A percentile compares a stretch with the other conserved stretches of the same genome.
These are phyloP conservation scores for Aphaenogaster floridana DNA, from an alignment of 1,140 invertebrate species.

Conservation along the genomic window DNA sequence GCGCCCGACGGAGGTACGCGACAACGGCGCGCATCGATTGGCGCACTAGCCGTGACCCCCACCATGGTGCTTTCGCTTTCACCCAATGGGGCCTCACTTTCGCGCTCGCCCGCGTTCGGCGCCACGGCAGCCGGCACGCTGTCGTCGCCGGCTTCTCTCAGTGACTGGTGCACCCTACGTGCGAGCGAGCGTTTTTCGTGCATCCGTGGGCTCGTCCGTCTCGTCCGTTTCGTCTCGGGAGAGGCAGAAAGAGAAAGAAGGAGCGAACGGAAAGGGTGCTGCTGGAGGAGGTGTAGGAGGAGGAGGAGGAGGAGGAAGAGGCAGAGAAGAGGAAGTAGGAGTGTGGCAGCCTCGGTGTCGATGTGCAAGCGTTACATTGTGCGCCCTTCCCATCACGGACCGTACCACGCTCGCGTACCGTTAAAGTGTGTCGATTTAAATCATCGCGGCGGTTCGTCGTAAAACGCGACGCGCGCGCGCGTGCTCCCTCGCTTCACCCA, in stretches of 20 bases:
- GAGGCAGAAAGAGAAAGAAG: conserved; percentile 50
- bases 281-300: background rate
- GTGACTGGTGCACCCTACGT: conserved; percentile 84
- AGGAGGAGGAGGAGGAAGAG: background rate
- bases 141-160: conserved; percentile 78
- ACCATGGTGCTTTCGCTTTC: conserved; percentile 87
- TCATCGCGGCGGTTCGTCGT: conserved; percentile 31
- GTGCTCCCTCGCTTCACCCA: background rate
- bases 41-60: conserved; percentile 86
- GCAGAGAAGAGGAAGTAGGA: background rate
- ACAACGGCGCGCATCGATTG: conserved; percentile 85
- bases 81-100: conserved; percentile 87
- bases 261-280: conserved; percentile 8
- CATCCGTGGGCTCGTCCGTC: conserved; percentile 68
- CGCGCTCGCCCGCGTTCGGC: conserved; percentile 83
- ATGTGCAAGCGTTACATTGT: conserved; percentile 38
- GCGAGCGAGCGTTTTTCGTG: conserved; percentile 80
- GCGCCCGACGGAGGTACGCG: conserved; percentile 64
- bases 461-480: conserved; percentile 53
- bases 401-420: background rate
- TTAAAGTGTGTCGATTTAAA: conserved; percentile 37
- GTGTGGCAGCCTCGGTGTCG: conserved; percentile 52
- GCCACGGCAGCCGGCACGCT: conserved; percentile 79
- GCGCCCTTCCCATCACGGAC: background rate
- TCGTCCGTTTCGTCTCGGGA: conserved; percentile 44